Evolutionary conservation across 2,888 invertebrate species (phyloP), one percentile per base, ranked within the genome.

Genomic region (Tridacna gigas): DNA sequence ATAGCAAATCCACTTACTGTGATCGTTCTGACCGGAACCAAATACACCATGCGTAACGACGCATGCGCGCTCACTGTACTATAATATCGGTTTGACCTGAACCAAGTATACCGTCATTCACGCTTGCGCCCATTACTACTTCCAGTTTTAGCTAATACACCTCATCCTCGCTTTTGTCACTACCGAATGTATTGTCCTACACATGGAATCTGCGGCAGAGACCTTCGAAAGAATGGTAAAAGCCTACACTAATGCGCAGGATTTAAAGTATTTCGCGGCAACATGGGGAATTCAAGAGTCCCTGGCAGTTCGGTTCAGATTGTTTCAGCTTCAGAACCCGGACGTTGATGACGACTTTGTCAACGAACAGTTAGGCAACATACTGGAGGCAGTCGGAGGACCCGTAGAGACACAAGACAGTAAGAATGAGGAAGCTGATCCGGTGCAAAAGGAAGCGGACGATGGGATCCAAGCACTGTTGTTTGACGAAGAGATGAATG

Each of bases 401-500:
- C 15, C 51, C 11, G 51, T 15, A 15, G 51, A 51, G 51, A 13
- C 12, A 51, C 51, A 15, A 51, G 11, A 13, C 15, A 51, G 15
- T 13, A 11, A 13, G 51, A 15, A 11, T 51, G 15, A 11, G 11
- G 51, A 51, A 51, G 11, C 11, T 13, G 51, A 13, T 51, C 51
- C 11, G 15, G 51, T 13, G 15, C 51, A 51, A 51, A 15, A 13
- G 51, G 51, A 51, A 51, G 51, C 15, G 12, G 51, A 82, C 51
- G 77, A 66, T 22, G 28, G n/a, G 3, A 56, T 79, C 0, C 61
- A 75, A 56, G 74, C 82, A 9, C 12, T 75, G 12, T n/a, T 79
- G 0, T 83, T 76, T 22, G 83, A 80, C 60, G 79, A 77, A n/a
- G 83, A 83, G 67, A 83, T 83, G 65, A 51, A 80, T 0, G 74